phyloP scores from a whole-genome alignment of 2,113 vertebrate genomes.

The Rhinichthys klamathensis region DNA sequence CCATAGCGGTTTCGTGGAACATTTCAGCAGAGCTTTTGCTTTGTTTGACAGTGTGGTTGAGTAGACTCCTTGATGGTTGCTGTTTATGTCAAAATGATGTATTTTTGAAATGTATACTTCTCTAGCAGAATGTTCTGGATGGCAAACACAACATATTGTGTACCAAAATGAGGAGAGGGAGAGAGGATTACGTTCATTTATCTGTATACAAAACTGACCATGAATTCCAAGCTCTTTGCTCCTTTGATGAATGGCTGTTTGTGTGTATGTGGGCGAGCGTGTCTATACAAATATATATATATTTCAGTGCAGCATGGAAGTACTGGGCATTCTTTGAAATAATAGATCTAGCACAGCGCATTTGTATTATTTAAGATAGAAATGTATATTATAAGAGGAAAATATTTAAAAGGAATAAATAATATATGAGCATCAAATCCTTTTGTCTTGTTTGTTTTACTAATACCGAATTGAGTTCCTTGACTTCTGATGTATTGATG shows the following conservation, averaged over 20 bases:
- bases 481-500: neutral
- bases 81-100: constrained; percentile 52
- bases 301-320: constrained; percentile 75
- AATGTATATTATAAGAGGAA: constrained; percentile 82
- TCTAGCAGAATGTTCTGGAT: constrained; percentile 64
- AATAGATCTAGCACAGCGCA: constrained; percentile 80
- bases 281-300: constrained; percentile 64
- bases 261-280: constrained; percentile 59
- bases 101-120: constrained; percentile 69
- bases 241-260: constrained; percentile 50
- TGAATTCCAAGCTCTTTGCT: constrained; percentile 64
- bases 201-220: constrained; percentile 66
- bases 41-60: constrained; percentile 44
- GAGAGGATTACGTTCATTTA: constrained; percentile 63
- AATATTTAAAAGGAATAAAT: constrained; percentile 86
- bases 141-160: constrained; percentile 59
- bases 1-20: constrained; percentile 30
- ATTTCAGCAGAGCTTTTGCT: constrained; percentile 48
- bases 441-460: constrained; percentile 44
- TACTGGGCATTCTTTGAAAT: constrained; percentile 77
- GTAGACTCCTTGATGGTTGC: constrained; percentile 20
- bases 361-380: constrained; percentile 84
- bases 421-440: constrained; percentile 80
- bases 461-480: neutral
- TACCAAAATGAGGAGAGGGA: constrained; percentile 65